Conservation (phyloP, 2,113 vertebrate species). For the Rhodinocichla rosea region DNA sequence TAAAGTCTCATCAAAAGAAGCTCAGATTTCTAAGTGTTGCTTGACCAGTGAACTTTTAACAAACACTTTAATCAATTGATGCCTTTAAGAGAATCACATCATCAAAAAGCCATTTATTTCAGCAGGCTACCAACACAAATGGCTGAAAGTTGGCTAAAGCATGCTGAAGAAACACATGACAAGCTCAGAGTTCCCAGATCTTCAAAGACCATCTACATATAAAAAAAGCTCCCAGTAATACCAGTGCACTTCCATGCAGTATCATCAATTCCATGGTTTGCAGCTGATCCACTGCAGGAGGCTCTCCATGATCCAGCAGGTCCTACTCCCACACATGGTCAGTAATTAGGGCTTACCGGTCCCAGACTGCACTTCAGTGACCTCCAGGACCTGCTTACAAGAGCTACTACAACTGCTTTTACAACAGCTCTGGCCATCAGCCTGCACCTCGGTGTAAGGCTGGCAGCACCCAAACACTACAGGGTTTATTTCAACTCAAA, state of each 20-base stretch:
- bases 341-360: background rate
- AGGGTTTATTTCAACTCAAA: background rate
- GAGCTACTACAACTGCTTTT: background rate
- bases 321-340: background rate
- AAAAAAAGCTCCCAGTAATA: background rate
- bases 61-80: background rate
- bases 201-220: background rate
- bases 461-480: background rate
- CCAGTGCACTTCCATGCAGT: accelerated
- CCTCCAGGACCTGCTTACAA: background rate
- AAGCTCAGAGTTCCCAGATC: background rate
- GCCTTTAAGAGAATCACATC: background rate
- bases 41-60: background rate
- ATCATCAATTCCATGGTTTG: accelerated
- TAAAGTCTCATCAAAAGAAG: background rate
- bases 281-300: background rate
- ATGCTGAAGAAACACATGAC: background rate
- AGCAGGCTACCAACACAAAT: background rate
- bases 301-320: background rate
- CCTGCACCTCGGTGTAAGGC: background rate
- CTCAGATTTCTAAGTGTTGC: background rate
- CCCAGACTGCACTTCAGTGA: background rate
- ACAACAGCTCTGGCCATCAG: background rate
- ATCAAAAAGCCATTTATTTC: background rate
- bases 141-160: background rate